Evolutionary conservation across 37 sponge, comb jelly and placozoan genomes (phyloP).

Genomic region (Oopsacas minuta): DNA sequence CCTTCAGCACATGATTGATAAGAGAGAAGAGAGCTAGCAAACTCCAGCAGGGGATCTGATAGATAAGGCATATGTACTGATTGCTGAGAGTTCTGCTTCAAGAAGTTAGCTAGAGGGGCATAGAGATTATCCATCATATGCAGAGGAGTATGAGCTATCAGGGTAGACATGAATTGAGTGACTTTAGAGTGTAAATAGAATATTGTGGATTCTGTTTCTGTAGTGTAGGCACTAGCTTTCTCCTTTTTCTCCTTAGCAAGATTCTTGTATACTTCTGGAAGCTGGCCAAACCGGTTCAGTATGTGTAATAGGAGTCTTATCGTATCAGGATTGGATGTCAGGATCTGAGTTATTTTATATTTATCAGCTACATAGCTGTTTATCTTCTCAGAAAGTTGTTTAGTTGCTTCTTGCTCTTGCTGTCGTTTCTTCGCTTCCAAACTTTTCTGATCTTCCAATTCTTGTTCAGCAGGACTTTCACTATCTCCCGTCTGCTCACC

Average conservation of each 20-base stretch:
- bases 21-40: background rate
- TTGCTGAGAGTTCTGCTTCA: background rate
- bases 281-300: background rate
- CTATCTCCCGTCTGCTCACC: background rate
- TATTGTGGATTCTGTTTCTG: background rate
- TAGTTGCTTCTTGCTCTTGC: background rate
- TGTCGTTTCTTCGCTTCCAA: background rate
- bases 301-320: slow-evolving; percentile 1
- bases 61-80: slow-evolving; percentile 18
- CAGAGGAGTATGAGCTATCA: background rate
- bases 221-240: slow-evolving; percentile 3
- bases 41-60: background rate
- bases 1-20: slow-evolving; percentile 15
- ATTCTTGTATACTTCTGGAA: background rate
- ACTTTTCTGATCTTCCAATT: background rate
- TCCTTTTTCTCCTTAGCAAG: background rate
- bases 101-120: background rate
- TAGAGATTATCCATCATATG: background rate
- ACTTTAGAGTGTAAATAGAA: slow-evolving; percentile 8
- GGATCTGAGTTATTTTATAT: background rate
- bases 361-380: background rate
- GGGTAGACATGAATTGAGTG: background rate
- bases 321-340: background rate
- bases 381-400: slow-evolving; percentile 1
- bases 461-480: background rate